Percentiles rank a stretch among this genome's conserved stretches.
phyloP scores from a whole-genome alignment of 2,113 vertebrate species.

The Poeciliopsis prolifica region DNA sequence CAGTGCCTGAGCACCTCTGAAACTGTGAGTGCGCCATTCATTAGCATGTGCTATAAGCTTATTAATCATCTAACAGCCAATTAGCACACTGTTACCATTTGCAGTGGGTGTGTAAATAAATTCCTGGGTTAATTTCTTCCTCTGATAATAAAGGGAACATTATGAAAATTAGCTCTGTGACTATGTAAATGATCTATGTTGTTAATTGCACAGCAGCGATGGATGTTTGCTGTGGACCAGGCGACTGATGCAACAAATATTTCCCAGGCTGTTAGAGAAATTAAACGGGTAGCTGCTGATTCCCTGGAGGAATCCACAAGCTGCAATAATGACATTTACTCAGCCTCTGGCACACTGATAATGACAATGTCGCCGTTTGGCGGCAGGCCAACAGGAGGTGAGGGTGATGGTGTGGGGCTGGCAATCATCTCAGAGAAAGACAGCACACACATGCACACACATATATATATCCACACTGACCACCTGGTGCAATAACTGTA shows the following conservation, averaged over 20 bases:
- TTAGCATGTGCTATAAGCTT: conserved; percentile 99
- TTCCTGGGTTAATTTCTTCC: conserved; percentile 99
- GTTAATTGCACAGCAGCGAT: conserved; percentile 91
- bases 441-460: conserved; percentile 37
- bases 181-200: conserved; percentile 97
- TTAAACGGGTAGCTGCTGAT: conserved; percentile 82
- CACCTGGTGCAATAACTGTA: conserved; percentile 52
- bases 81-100: conserved; percentile 99
- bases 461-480: conserved; percentile 35
- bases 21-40: conserved; percentile 93
- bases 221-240: conserved; percentile 82
- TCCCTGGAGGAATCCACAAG: conserved; percentile 74
- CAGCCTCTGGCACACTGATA: conserved; percentile 76
- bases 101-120: conserved; percentile 99
- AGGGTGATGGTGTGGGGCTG: conserved; percentile 61
- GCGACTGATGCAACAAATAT: conserved; percentile 81
- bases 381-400: conserved; percentile 73
- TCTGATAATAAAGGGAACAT: conserved; percentile 99
- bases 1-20: conserved; percentile 94
- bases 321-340: conserved; percentile 79
- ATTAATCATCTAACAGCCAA: conserved; percentile 99
- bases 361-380: conserved; percentile 75
- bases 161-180: conserved; percentile 99
- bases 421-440: conserved; percentile 67
- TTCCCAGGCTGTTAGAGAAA: conserved; percentile 82